Evolutionary conservation across 2,113 vertebrate species (phyloP).

Genomic region (Chaenocephalus aceratus): DNA sequence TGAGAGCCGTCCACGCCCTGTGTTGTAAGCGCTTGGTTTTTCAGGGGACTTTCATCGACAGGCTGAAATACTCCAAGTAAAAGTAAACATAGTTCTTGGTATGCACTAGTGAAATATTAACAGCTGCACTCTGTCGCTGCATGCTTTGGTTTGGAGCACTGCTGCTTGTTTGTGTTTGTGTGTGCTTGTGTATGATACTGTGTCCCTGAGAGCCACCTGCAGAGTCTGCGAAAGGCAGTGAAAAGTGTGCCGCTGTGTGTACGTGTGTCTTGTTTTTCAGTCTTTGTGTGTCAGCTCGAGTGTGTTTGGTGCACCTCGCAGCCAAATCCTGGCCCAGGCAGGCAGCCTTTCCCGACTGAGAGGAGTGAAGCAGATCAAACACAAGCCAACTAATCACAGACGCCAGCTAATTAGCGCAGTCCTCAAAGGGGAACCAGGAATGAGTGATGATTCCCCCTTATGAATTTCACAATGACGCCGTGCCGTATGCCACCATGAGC

Average conservation of each 20-base stretch:
- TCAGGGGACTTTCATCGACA: constrained; percentile 54
- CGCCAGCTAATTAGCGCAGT: constrained; percentile 78
- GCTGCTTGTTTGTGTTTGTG: constrained; percentile 6
- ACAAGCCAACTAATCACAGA: constrained; percentile 81
- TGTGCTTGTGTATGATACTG: constrained; percentile 47
- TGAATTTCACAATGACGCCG: constrained; percentile 67
- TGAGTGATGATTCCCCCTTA: constrained; percentile 76
- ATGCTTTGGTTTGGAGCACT: constrained; percentile 28
- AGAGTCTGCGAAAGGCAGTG: constrained; percentile 56
- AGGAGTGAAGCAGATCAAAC: constrained; percentile 77
- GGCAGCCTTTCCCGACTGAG: constrained; percentile 64
- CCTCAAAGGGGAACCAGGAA: constrained; percentile 80
- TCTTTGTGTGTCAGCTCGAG: constrained; percentile 34
- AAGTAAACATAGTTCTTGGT: constrained; percentile 66
- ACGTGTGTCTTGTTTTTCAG: constrained; percentile 30
- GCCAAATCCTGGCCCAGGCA: constrained; percentile 63
- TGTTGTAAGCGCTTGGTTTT: constrained; percentile 28
- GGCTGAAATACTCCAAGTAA: constrained; percentile 52
- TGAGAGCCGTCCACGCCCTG: constrained; percentile 55
- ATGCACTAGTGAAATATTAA: constrained; percentile 71
- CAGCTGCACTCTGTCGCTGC: constrained; percentile 49
- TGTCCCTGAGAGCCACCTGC: constrained; percentile 65
- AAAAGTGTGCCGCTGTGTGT: constrained; percentile 22
- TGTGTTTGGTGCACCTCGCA: constrained; percentile 50
- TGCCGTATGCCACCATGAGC: constrained; percentile 56